phyloP scores from a whole-genome alignment of 2,113 vertebrate species.

The Pseudois nayaur region DNA sequence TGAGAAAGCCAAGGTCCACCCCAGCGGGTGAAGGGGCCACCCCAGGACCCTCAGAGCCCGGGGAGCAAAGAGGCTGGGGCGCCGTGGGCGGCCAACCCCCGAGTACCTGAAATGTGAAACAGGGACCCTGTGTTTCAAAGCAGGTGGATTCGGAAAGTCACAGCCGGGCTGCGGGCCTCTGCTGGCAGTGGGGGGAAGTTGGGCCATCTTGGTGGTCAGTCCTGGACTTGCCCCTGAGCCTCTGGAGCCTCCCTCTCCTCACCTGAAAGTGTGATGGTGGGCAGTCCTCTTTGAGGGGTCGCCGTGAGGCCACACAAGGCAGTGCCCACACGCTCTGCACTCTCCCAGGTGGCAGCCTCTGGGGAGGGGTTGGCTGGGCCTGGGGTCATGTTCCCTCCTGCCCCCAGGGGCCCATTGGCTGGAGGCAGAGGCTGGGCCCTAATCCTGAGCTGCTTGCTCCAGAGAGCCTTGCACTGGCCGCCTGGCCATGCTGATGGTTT shows the following conservation, averaged over 20 bases:
- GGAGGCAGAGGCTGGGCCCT: neutral
- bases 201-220: accelerated
- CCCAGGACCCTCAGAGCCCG: no score
- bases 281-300: neutral
- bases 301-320: neutral
- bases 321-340: accelerated
- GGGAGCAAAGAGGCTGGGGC: neutral
- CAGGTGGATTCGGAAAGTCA: neutral
- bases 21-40: neutral
- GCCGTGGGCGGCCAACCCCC: accelerated
- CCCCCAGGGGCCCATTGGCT: neutral
- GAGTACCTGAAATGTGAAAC: no score
- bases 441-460: neutral
- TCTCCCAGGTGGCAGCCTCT: neutral
- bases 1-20: neutral
- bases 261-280: neutral
- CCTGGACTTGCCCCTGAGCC: neutral
- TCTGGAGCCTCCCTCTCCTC: no score
- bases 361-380: neutral
- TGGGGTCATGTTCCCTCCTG: neutral
- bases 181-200: accelerated
- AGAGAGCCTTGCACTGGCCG: neutral
- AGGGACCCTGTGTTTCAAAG: neutral
- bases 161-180: accelerated
- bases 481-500: neutral